Evolutionary conservation across 1,140 invertebrate species (phyloP), one percentile per base, ranked within the genome.

Genomic region (Aphelinus certus): DNA sequence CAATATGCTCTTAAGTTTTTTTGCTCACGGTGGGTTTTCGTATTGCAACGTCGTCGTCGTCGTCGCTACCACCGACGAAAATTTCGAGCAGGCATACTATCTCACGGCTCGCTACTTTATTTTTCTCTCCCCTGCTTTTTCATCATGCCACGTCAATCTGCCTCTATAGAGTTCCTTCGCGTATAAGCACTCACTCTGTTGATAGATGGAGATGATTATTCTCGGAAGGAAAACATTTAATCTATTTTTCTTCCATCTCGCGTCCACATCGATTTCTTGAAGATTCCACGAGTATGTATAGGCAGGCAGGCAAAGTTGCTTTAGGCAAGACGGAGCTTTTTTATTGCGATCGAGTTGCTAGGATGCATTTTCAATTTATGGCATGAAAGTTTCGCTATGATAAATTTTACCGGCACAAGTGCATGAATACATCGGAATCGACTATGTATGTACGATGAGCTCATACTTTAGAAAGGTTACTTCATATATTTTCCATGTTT

Each of bases 1-100:
- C 49, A 63, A 56, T 74, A 74, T 74, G 73, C 73, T 74, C 45
- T 74, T 69, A 73, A 48, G 6, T 9, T 48, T 55, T 61, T 61
- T 61, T 61, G 26, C 26, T 26, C 26, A 26, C 26, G 26, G 26
- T 26, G 26, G 26, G 26, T 26, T 26, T 26, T 26, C 26, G 26
- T 26, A 26, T 26, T 26, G 26, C 26, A 26, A 26, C 26, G 26
- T 26, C 26, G 26, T 26, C 26, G 26, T 26, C 26, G 26, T 26
- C 26, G 26, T 26, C 2, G 57, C 26, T 3, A 69, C 9, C n/a
- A 48, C 6, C 47, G 47, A 43, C 47, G 42, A 10, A 70, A 62
- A 70, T 70, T 47, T 48, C 47, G 48, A 70, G n/a, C 45, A 9
- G 57, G n/a, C 9, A 46, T 10, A 43, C 26, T 3, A 42, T 43